These are phyloP conservation scores for Xestia c-nigrum DNA, from an alignment of 2,888 invertebrate species.

Conservation along the genomic window DNA sequence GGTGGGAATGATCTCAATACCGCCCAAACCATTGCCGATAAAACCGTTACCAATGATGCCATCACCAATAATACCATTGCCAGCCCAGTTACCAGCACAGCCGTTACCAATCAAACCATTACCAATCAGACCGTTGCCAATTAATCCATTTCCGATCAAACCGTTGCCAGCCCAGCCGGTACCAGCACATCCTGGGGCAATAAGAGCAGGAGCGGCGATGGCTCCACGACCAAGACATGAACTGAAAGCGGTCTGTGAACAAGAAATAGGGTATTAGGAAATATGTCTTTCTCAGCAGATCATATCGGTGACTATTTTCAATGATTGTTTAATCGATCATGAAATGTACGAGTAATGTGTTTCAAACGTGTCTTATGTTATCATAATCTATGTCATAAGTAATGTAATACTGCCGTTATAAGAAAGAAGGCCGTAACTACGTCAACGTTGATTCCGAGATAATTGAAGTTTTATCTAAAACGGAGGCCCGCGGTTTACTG, in stretches of 20 bases:
- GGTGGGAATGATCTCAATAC: slow-evolving; percentile 49
- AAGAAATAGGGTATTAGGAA: not conserved
- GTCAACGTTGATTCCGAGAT: too few relatives aligned
- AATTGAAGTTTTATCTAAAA: too few relatives aligned
- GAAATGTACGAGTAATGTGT: not conserved
- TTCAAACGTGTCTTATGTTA: too few relatives aligned
- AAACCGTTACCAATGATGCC: slow-evolving; percentile 14
- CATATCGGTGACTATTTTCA: too few relatives aligned
- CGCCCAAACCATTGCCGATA: slow-evolving; percentile 18
- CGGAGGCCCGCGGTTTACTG: too few relatives aligned
- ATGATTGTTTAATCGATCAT: not conserved
- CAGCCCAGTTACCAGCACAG: not conserved
- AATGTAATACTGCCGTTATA: too few relatives aligned
- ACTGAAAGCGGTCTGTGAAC: not conserved
- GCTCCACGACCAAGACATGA: slow-evolving; percentile 2
- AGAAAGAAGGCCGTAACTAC: too few relatives aligned
- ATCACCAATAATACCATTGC: slow-evolving; percentile 1
- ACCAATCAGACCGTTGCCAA: not conserved
- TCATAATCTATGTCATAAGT: too few relatives aligned
- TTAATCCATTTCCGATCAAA: not conserved
- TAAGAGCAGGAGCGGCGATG: not conserved
- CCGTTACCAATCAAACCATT: too few relatives aligned
- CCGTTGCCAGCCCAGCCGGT: too few relatives aligned
- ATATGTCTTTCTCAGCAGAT: not conserved
- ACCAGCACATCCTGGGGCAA: not conserved